Evolutionary conservation across 92 coral and sea anemone species (phyloP), one percentile per base, ranked within the genome.

Genomic region (Palythoa heliodiscus): DNA sequence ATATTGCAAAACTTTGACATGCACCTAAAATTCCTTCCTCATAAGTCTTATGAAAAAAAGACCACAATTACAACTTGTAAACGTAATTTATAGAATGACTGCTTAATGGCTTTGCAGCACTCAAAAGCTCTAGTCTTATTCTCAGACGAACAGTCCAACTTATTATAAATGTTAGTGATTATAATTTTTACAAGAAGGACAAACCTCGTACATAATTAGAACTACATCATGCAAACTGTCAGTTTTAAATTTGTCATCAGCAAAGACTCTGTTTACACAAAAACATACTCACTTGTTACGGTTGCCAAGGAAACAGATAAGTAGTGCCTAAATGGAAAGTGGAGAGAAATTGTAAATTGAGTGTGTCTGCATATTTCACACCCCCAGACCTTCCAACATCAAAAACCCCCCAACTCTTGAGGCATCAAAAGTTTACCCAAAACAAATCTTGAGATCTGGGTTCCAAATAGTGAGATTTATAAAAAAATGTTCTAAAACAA

Each of bases 251-350:
- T 80, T 60, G 84, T 64, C 47, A 66, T 4, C 22, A 80, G 69
- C 22, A 48, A 77, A 50, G 29, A 77, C n/a, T 52, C 24, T 9
- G 29, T 61, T 48, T 40, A 15, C 39, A 52, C 64, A 75, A 24
- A 22, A 15, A 25, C 52, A 64, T 80, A 80, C 84, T 80, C 84
- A 80, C 84, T 80, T 80, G 84, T 80, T 67, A 80, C 74, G 61
- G 84, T 80, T 80, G 84, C 84, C 84, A 80, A 80, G 84, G 84
- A 80, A 67, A 80, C 84, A 80, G 84, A 80, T 69, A 80, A 80
- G 72, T 80, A 80, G 84, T 80, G 84, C 84, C 84, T 80, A 80
- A 70, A 69, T 67, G 72, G 57, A 70, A 80, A 69, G 73, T 76
- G 66, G 67, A 76, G 81, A 69, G 84, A 80, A 47, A 64, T 20